These are phyloP conservation scores for Drosophila anceps DNA, from an alignment of 2,888 invertebrate species.

Conservation along the genomic window DNA sequence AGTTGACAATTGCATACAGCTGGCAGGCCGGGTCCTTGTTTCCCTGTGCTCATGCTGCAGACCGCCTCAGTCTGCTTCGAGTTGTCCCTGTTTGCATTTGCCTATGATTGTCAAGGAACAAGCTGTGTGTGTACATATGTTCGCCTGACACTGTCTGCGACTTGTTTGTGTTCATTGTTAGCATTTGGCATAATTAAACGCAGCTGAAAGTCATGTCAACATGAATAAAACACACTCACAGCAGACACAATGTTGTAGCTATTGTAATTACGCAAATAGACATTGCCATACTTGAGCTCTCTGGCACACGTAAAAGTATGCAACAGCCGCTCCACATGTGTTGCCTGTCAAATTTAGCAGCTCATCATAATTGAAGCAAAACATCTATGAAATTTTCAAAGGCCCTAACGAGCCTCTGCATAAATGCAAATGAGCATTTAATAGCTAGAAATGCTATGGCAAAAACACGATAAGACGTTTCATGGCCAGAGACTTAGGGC, in stretches of 20 bases:
- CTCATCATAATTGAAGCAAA: conserved; percentile 55
- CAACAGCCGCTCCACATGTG: conserved; percentile 28
- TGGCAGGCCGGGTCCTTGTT: conserved; percentile 16
- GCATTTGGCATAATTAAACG: conserved; percentile 76
- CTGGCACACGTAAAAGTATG: conserved; percentile 35
- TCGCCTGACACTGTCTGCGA: conserved; percentile 40
- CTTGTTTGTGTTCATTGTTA: conserved; percentile 65
- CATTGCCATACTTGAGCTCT: conserved; percentile 35
- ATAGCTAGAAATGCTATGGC: conserved; percentile 23
- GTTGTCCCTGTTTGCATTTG: conserved; percentile 49
- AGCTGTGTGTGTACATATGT: conserved; percentile 36
- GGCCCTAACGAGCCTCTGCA: conserved; percentile 38
- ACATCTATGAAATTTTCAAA: conserved; percentile 48
- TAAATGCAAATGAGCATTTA: conserved; percentile 63
- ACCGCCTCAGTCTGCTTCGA: not conserved
- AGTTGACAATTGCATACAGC: conserved; percentile 67
- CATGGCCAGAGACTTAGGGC: not conserved
- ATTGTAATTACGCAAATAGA: conserved; percentile 57
- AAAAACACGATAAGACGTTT: conserved; percentile 1
- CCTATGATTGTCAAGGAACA: conserved; percentile 49
- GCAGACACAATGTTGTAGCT: conserved; percentile 16
- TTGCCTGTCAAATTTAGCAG: conserved; percentile 45
- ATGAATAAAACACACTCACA: conserved; percentile 21
- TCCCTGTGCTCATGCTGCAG: not conserved
- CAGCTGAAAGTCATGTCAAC: conserved; percentile 67